phyloP scores from a whole-genome alignment of 2,888 invertebrate genomes.

The Trissonchulus latispiculum region DNA sequence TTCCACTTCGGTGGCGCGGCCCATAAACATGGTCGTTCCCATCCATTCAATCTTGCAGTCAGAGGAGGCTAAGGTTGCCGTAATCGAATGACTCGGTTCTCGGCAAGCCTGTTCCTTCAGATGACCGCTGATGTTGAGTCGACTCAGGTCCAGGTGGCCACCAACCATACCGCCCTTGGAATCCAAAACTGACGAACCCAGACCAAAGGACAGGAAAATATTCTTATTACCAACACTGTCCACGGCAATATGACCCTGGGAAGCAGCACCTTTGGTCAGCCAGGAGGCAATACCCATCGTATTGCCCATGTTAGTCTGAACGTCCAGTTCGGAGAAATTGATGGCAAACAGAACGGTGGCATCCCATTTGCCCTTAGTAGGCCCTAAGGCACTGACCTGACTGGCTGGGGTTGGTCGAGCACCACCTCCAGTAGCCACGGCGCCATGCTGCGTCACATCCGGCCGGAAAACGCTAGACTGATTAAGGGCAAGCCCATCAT shows the following conservation, averaged over 20 bases:
- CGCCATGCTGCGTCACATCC: background rate
- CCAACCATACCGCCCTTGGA: conserved; percentile 96
- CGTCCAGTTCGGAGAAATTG: conserved; percentile 86
- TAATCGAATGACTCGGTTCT: conserved; percentile 3
- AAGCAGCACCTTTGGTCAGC: conserved; percentile 32
- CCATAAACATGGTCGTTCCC: conserved; percentile 91
- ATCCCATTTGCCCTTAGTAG: conserved; percentile 59
- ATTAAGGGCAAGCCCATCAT: background rate
- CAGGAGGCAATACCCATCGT: conserved; percentile 94
- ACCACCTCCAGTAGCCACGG: background rate
- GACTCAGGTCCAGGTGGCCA: conserved; percentile 79
- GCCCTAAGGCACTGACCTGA: background rate
- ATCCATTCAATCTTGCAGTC: conserved; percentile 71
- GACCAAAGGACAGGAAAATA: conserved; percentile 73
- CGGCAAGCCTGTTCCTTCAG: background rate
- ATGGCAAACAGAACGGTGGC: conserved; percentile 88
- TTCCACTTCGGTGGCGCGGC: conserved; percentile 54
- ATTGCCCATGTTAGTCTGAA: conserved; percentile 99
- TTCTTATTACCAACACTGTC: conserved; percentile 66
- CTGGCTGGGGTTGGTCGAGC: background rate
- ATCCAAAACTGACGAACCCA: conserved; percentile 79
- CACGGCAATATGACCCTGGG: conserved; percentile 14
- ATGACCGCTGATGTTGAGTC: conserved; percentile 55
- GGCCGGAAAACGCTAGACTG: background rate
- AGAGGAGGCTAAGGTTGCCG: background rate